Evolutionary conservation across 2,113 vertebrate genomes (phyloP).

Genomic region (Mus pahari): DNA sequence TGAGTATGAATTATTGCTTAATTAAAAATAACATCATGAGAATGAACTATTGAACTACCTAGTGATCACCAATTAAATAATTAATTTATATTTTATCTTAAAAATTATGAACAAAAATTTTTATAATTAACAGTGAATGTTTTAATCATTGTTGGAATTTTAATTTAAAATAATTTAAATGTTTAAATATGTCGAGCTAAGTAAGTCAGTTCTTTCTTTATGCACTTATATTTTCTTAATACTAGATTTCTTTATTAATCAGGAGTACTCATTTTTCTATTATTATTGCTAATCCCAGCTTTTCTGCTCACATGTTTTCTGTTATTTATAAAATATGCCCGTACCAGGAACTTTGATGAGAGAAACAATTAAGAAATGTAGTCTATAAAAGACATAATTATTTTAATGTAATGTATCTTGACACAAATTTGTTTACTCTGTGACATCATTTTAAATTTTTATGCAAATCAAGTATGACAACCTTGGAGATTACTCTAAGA

Average conservation of each 20-base stretch:
- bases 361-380: not conserved
- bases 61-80: not conserved
- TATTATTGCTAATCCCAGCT: not conserved
- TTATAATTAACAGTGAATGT: not conserved
- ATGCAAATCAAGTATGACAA: not conserved
- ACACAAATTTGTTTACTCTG: not conserved
- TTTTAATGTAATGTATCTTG: not conserved
- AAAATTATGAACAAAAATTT: not conserved
- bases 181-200: not conserved
- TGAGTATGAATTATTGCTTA: not conserved
- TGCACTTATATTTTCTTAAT: not conserved
- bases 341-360: not conserved
- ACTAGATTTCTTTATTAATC: not conserved
- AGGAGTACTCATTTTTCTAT: not conserved
- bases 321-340: constrained; percentile 21
- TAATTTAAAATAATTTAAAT: constrained; percentile 23
- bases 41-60: not conserved
- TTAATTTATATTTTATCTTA: not conserved
- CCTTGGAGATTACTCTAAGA: not conserved
- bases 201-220: not conserved
- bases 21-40: not conserved
- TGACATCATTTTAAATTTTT: not conserved
- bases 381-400: not conserved
- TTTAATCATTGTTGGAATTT: not conserved
- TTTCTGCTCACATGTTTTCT: not conserved